Conservation (phyloP, 2,888 invertebrate genomes). For the Epirrita christyi region DNA sequence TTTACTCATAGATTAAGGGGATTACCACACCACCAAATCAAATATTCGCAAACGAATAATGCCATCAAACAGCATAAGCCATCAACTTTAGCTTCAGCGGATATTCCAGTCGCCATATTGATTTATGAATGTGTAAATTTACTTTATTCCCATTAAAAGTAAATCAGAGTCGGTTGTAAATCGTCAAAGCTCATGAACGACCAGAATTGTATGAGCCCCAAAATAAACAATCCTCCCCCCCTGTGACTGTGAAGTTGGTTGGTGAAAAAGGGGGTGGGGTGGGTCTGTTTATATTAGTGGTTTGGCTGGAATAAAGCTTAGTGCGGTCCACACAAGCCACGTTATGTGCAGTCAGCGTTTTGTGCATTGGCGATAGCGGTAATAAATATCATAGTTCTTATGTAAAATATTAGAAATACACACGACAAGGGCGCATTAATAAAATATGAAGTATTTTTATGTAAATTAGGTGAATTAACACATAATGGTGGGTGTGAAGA, state of each 20-base stretch:
- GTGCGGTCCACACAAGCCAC: conserved; percentile 48
- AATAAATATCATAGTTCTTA: conserved; percentile 44
- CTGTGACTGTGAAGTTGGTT: neutral
- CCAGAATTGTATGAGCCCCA: conserved; percentile 40
- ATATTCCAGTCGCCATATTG: conserved; percentile 54
- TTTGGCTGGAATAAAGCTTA: conserved; percentile 47
- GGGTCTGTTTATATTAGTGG: conserved; percentile 31
- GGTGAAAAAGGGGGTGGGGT: conserved; percentile 1
- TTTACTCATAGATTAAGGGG: neutral
- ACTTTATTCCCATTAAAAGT: conserved; percentile 65
- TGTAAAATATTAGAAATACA: conserved; percentile 34
- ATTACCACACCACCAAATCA: conserved; percentile 16
- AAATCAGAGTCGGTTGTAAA: conserved; percentile 67
- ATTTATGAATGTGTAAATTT: conserved; percentile 69
- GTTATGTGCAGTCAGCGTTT: conserved; percentile 53
- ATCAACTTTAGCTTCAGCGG: conserved; percentile 29
- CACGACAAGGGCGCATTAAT: conserved; percentile 5
- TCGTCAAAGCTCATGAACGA: conserved; percentile 57
- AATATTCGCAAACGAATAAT: conserved; percentile 26
- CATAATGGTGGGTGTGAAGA: conserved; percentile 15
- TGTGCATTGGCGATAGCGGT: conserved; percentile 46
- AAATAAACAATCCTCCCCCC: conserved; percentile 10
- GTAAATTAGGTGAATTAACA: conserved; percentile 23
- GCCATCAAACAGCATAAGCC: conserved; percentile 29
- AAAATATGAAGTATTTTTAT: conserved; percentile 11